Evolutionary conservation across 2,797 vertebrate species (phyloP), one percentile per base, ranked within the genome.

Genomic region (Tinamus major): DNA sequence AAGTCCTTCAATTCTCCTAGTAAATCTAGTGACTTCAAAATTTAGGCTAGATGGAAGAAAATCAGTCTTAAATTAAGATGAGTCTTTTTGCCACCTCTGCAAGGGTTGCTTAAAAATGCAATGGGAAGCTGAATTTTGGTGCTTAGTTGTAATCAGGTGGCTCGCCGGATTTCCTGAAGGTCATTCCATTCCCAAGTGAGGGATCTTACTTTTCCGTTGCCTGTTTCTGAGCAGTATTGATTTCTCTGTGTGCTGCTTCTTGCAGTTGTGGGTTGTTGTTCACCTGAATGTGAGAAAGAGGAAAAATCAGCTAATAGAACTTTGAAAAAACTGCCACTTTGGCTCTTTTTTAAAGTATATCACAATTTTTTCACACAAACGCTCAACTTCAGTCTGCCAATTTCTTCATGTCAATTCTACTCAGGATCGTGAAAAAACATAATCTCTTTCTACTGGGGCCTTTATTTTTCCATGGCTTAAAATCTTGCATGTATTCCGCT

Each of bases 321-420:
- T 71, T 2, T 55, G 69, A 29, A 69, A 75, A 69, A 94, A 85
- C 91, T 93, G 91, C 89, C 91, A 95, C 94, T 88, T 96, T 89
- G 94, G 85, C 92, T 84, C 85, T 95, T 90, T 91, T 94, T 89
- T 93, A 95, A 92, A 95, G 85, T 92, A 92, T 92, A 93, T 86
- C 29, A 15, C 18, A 14, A 29, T 51, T 37, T 69, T 48, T 70
- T 70, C 33, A 39, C 49, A 70, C 48, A 26, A 53, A 35, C 39
- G 18, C 13, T 29, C 33, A 61, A 11, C 35, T 39, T 44, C 23
- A 11, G 14, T 68, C 33, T 68, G 8, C 33, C 26, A 26, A 17
- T 53, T 29, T 53, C 48, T 53, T 37, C 49, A 27, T 37, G 37
- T 53, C 35, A 26, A 51, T 70, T 53, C 35, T 20, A 51, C 53